A percentile compares a stretch with the other conserved stretches of the same genome.
These are phyloP conservation scores for Donacobius atricapilla DNA, from an alignment of 2,113 vertebrate species.

Conservation along the genomic window DNA sequence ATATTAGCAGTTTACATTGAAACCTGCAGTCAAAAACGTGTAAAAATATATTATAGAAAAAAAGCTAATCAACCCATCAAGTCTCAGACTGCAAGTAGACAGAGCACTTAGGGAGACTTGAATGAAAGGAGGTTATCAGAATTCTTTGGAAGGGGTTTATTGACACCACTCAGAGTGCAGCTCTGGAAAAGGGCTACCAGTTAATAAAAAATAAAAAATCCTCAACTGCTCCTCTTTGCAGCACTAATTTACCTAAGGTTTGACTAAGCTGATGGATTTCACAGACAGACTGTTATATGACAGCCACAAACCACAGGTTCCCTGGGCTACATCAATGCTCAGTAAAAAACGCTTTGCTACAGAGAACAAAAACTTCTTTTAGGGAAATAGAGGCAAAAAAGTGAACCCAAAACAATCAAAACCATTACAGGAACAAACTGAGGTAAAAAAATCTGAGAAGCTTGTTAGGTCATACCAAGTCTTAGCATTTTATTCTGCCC, in stretches of 20 bases:
- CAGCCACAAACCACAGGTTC: neutral
- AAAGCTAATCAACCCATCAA: neutral
- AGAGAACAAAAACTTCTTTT: neutral
- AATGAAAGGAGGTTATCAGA: neutral
- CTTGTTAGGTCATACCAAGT: neutral
- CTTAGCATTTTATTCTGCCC: neutral
- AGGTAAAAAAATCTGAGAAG: neutral
- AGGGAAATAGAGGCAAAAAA: neutral
- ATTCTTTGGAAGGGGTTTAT: neutral
- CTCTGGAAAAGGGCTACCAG: neutral
- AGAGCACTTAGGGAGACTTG: neutral
- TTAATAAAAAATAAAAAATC: neutral
- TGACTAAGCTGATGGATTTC: neutral
- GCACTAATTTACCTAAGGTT: neutral
- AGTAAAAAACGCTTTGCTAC: neutral
- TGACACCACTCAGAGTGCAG: neutral
- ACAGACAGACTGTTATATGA: neutral
- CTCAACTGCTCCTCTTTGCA: neutral
- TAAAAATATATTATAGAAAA: neutral
- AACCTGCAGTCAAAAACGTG: neutral
- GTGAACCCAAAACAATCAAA: neutral
- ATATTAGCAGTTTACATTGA: neutral
- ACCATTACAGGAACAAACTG: neutral
- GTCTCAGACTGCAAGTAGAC: neutral
- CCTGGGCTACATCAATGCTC: neutral